Evolutionary conservation across 2,888 invertebrate species (phyloP).

Genomic region (Andrena minutula): DNA sequence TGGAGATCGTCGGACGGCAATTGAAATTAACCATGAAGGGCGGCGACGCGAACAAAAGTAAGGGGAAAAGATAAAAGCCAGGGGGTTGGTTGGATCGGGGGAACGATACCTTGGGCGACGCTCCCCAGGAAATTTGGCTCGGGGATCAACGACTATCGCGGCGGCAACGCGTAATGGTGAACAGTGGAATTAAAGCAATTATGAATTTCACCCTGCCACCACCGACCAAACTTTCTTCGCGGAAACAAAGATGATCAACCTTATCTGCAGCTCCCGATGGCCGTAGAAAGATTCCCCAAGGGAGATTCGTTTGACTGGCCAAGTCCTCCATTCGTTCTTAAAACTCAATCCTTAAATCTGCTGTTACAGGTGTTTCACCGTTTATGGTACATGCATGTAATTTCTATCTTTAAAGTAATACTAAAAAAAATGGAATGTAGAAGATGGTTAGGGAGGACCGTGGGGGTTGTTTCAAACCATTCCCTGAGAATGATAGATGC

Average conservation of each 20-base stretch:
- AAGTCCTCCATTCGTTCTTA: conserved; percentile 10
- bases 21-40: conserved; percentile 15
- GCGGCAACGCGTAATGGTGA: not conserved
- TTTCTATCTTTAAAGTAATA: no score
- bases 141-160: conserved; percentile 21
- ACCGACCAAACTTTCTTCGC: conserved; percentile 50
- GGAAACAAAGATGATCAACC: conserved; percentile 52
- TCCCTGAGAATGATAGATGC: no score
- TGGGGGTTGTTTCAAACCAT: no score
- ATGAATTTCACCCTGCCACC: conserved; percentile 68
- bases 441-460: no score
- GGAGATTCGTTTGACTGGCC: conserved; percentile 42
- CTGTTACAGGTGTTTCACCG: no score
- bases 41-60: not conserved
- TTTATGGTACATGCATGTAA: no score
- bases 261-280: conserved; percentile 59
- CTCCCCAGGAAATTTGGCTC: conserved; percentile 32
- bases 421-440: no score
- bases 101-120: conserved; percentile 32
- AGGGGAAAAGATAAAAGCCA: conserved; percentile 16
- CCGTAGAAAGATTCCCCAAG: conserved; percentile 45
- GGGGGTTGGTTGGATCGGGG: conserved; percentile 10
- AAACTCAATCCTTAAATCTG: no score
- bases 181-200: conserved; percentile 52
- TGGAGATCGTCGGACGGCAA: not conserved